Evolutionary conservation across 2,797 vertebrate species (phyloP), one percentile per base, ranked within the genome.

Genomic region (Avahi laniger): DNA sequence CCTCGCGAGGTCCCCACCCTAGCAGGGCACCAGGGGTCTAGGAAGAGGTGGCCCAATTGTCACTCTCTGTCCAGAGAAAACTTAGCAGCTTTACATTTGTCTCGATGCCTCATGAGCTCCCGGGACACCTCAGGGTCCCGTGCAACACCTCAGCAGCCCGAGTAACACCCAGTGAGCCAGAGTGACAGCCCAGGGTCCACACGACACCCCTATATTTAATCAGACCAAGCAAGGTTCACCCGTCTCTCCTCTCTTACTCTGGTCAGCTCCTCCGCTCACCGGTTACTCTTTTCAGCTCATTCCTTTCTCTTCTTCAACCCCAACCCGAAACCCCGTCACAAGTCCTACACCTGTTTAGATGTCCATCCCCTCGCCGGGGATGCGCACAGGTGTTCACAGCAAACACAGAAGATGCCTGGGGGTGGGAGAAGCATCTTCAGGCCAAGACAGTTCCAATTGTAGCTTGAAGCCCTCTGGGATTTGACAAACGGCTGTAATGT

Each of bases 141-240:
- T 7, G 15, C 8, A 3, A 41, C 24, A 28, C 38, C 26, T 26
- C 17, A 43, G 9, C 8, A 43, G 57, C 24, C 69, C 22, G 3
- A 26, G 15, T 4, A 22, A 43, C 43, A 43, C 6, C 43, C 43
- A 6, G 5, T 41, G 43, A 43, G 43, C 43, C 43, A 43, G 43
- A 43, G 43, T 43, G 43, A 43, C 43, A 43, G 43, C 43, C 43
- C 43, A 7, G 43, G 43, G 43, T 43, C 48, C 38, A 18, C 18
- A 0, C 1, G 11, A 14, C 0, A 0, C 13, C 33, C 33, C 3
- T 15, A 1, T 20, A 20, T 4, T 2, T 43, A n/a, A 24, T 9
- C 10, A 11, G 41, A 17, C 2, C 2, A 0, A 43, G 38, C 10
- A 3, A 43, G 18, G 6, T 1, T 20, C 38, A 4, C 38, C 70